Conservation (phyloP, 2,113 vertebrate genomes). For the Ciconia maguari region DNA sequence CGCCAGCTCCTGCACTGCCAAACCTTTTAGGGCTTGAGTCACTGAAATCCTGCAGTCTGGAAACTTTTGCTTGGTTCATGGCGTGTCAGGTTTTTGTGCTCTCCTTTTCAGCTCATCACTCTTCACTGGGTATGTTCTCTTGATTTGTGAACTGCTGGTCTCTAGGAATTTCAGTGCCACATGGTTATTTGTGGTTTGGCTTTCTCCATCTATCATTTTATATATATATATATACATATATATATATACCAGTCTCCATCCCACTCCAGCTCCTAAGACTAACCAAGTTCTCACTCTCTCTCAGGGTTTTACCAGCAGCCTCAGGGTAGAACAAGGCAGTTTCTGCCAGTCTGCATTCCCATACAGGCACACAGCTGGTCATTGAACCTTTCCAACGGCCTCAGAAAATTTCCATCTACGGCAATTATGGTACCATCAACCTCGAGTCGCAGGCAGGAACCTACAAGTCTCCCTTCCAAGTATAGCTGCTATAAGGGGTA, state of each 20-base stretch:
- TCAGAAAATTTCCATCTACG: background rate
- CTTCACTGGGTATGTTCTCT: background rate
- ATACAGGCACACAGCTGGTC: background rate
- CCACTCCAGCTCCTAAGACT: background rate
- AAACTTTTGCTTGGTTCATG: background rate
- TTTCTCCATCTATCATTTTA: background rate
- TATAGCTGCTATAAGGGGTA: background rate
- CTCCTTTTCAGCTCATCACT: conserved; percentile 16
- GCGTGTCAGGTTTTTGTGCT: background rate
- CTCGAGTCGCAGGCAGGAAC: background rate
- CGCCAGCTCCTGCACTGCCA: background rate
- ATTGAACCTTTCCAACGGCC: background rate
- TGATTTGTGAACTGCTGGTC: conserved; percentile 35
- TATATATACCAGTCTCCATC: background rate
- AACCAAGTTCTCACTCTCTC: background rate
- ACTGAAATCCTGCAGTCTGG: background rate
- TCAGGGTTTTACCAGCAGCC: background rate
- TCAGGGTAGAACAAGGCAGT: background rate
- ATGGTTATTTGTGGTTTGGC: conserved; percentile 3
- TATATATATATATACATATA: background rate
- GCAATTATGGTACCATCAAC: background rate
- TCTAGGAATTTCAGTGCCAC: background rate
- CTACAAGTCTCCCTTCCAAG: background rate
- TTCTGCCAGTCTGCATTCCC: background rate
- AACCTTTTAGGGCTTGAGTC: background rate